Conservation (phyloP, 2,888 invertebrate species). For the Cantharis nigra region DNA sequence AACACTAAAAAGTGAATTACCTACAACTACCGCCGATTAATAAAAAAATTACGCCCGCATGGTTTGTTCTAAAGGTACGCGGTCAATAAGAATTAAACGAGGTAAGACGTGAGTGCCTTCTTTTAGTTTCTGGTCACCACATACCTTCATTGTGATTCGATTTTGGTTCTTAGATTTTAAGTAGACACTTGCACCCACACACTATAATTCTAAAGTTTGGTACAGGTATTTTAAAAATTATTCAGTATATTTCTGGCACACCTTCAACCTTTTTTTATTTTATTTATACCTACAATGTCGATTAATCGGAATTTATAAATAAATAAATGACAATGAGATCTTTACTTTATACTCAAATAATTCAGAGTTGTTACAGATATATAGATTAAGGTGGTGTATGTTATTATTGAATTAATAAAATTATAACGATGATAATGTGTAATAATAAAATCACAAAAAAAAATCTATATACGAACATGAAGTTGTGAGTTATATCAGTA, state of each 20-base stretch:
- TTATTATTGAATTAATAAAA: neutral
- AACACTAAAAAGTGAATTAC: neutral
- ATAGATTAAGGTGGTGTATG: neutral
- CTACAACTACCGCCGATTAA: neutral
- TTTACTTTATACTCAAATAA: too few species aligned
- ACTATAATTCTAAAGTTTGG: neutral
- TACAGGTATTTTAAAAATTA: neutral
- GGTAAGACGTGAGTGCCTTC: neutral
- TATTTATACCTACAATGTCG: neutral
- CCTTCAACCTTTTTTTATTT: neutral
- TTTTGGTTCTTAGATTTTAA: neutral
- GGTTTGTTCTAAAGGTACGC: neutral
- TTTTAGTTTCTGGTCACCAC: neutral
- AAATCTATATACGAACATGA: neutral
- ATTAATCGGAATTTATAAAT: neutral
- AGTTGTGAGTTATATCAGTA: neutral
- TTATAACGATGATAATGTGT: too few species aligned
- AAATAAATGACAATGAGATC: neutral
- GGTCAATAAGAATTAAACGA: neutral
- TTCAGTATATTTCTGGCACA: neutral
- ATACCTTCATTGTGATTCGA: neutral
- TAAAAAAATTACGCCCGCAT: neutral
- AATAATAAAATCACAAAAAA: neutral
- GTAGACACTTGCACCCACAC: neutral
- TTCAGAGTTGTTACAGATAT: neutral